Conservation (phyloP, 2,888 invertebrate species). For the Parnassius glacialis region DNA sequence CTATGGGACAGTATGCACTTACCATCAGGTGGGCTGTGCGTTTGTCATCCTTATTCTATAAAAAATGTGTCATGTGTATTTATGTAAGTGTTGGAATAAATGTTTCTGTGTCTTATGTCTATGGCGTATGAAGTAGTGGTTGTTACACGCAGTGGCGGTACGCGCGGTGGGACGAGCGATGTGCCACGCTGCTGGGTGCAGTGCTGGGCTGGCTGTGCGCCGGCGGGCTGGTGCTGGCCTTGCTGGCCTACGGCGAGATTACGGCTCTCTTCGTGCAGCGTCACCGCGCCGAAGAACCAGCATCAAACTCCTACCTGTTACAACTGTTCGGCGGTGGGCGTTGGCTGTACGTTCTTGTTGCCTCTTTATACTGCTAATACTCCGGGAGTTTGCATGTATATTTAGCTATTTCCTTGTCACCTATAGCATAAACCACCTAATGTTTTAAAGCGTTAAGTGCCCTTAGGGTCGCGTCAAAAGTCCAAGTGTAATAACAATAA, state of each 20-base stretch:
- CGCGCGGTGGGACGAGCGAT: slow-evolving; percentile 51
- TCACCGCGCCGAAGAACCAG: slow-evolving; percentile 56
- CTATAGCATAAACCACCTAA: too few relatives aligned
- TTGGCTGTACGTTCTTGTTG: slow-evolving; percentile 67
- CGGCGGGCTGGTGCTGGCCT: slow-evolving; percentile 73
- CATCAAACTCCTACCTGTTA: slow-evolving; percentile 64
- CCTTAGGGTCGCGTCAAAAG: too few relatives aligned
- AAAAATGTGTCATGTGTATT: too few relatives aligned
- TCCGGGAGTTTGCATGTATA: too few relatives aligned
- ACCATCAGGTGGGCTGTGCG: too few relatives aligned
- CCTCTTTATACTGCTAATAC: slow-evolving; percentile 15
- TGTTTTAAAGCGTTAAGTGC: too few relatives aligned
- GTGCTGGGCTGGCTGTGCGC: slow-evolving; percentile 49
- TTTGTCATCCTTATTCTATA: too few relatives aligned
- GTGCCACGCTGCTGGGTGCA: slow-evolving; percentile 47
- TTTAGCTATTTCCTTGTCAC: too few relatives aligned
- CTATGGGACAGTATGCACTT: too few relatives aligned
- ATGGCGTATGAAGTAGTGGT: neutral
- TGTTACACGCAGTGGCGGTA: slow-evolving; percentile 65
- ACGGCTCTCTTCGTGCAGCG: slow-evolving; percentile 81
- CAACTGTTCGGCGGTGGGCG: slow-evolving; percentile 75
- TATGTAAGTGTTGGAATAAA: too few relatives aligned
- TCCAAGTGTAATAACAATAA: too few relatives aligned
- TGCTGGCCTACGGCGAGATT: slow-evolving; percentile 83
- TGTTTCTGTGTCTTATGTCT: too few relatives aligned